Conservation (phyloP, 2,113 vertebrate genomes). For the Verasper variegatus region DNA sequence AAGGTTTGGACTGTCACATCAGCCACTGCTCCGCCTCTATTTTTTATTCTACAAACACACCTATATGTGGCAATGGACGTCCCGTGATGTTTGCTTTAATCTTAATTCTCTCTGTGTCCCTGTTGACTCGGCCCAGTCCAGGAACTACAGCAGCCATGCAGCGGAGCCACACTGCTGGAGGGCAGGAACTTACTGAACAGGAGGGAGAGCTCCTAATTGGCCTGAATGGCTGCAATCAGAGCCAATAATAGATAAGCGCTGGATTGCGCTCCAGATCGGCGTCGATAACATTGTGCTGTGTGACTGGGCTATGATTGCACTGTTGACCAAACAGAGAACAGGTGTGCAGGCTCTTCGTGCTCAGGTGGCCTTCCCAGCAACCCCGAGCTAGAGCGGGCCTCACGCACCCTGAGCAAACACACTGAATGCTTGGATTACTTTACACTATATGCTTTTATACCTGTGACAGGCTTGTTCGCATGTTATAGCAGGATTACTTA, state of each 20-base stretch:
- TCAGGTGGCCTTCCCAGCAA: slow-evolving; percentile 66
- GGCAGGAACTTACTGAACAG: slow-evolving; percentile 60
- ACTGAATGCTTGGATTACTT: slow-evolving; percentile 62
- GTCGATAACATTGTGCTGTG: slow-evolving; percentile 70
- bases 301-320: slow-evolving; percentile 48
- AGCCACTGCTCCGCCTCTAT: slow-evolving; percentile 32
- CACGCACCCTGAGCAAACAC: slow-evolving; percentile 75
- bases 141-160: slow-evolving; percentile 70
- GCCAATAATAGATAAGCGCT: slow-evolving; percentile 77
- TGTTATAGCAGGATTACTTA: slow-evolving; percentile 43
- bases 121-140: slow-evolving; percentile 34
- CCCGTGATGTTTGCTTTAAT: slow-evolving; percentile 59
- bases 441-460: slow-evolving; percentile 42
- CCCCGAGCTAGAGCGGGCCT: slow-evolving; percentile 22
- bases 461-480: slow-evolving; percentile 30
- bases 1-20: slow-evolving; percentile 39
- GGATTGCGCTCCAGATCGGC: slow-evolving; percentile 65
- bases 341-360: slow-evolving; percentile 63
- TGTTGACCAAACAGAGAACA: slow-evolving; percentile 79
- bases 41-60: slow-evolving; percentile 47
- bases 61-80: slow-evolving; percentile 46
- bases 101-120: slow-evolving; percentile 38
- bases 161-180: slow-evolving; percentile 27
- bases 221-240: slow-evolving; percentile 70
- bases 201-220: slow-evolving; percentile 70